These are phyloP conservation scores for Rhabdomys dilectus DNA, from an alignment of 2,113 vertebrate genomes.

Conservation along the genomic window DNA sequence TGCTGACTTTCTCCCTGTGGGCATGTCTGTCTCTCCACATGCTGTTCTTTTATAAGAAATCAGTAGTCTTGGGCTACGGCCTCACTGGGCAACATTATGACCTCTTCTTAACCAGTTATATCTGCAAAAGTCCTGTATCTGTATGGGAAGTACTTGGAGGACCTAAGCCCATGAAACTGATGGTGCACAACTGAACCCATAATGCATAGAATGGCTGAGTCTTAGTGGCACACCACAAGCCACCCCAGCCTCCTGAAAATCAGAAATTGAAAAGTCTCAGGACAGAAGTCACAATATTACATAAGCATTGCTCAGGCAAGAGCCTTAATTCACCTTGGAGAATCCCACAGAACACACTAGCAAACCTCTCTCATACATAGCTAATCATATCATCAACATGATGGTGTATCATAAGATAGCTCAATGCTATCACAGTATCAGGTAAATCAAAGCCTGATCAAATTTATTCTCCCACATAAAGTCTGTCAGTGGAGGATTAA, in stretches of 20 bases:
- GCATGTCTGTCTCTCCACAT: neutral
- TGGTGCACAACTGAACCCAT: neutral
- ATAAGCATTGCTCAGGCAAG: neutral
- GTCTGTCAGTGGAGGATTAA: too few species aligned
- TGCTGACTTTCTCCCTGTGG: neutral
- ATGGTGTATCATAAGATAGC: too few species aligned
- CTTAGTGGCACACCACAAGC: fast-evolving
- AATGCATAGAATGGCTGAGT: neutral
- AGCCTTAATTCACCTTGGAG: neutral
- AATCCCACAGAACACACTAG: neutral
- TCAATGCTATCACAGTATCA: too few species aligned
- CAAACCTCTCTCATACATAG: too few species aligned
- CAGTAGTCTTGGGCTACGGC: too few species aligned
- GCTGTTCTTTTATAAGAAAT: neutral
- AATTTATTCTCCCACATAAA: neutral
- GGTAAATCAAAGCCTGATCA: neutral
- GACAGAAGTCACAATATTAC: neutral
- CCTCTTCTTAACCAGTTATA: neutral
- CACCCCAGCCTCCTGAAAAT: neutral
- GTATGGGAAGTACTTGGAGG: neutral
- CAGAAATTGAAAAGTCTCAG: neutral
- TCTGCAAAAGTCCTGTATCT: neutral
- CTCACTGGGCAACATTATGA: neutral
- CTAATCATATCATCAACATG: too few species aligned
- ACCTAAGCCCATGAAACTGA: neutral